Percentiles rank a stretch among this genome's conserved stretches.
Conservation (phyloP, 2,113 vertebrate genomes). For the Larimichthys polyactis region DNA sequence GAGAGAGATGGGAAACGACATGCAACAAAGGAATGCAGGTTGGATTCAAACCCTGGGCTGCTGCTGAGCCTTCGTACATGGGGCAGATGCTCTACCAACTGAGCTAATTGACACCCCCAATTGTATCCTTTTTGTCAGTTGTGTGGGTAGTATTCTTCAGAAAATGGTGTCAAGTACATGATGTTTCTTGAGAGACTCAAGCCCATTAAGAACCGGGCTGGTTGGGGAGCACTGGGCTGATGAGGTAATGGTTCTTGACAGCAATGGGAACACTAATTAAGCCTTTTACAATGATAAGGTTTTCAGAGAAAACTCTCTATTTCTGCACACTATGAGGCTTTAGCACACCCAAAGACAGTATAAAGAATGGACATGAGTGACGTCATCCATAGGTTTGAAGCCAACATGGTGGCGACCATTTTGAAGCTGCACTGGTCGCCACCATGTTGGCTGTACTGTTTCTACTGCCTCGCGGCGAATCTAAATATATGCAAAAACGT, state of each 20-base stretch:
- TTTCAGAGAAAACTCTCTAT: conserved; percentile 16
- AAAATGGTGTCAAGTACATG: conserved; percentile 55
- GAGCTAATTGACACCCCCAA: neutral
- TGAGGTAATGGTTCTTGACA: conserved; percentile 47
- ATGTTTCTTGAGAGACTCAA: conserved; percentile 47
- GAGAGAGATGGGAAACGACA: no score
- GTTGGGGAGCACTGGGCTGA: conserved; percentile 36
- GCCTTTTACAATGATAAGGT: conserved; percentile 18
- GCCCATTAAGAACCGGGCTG: conserved; percentile 34
- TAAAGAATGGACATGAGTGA: no score
- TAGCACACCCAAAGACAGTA: conserved; percentile 1
- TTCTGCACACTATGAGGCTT: conserved; percentile 3
- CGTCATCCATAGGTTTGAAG: no score
- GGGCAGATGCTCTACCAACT: no score
- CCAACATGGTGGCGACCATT: no score
- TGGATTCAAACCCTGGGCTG: no score
- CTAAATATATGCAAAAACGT: no score
- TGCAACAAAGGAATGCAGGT: no score
- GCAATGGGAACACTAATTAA: conserved; percentile 48
- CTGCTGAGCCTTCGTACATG: no score
- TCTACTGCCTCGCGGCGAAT: no score
- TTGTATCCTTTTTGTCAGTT: neutral
- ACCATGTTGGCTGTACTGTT: no score
- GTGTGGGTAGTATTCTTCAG: conserved; percentile 19
- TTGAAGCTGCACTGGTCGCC: no score